Evolutionary conservation across 2,797 vertebrate species (phyloP).

Genomic region (Danio jaintianensis): DNA sequence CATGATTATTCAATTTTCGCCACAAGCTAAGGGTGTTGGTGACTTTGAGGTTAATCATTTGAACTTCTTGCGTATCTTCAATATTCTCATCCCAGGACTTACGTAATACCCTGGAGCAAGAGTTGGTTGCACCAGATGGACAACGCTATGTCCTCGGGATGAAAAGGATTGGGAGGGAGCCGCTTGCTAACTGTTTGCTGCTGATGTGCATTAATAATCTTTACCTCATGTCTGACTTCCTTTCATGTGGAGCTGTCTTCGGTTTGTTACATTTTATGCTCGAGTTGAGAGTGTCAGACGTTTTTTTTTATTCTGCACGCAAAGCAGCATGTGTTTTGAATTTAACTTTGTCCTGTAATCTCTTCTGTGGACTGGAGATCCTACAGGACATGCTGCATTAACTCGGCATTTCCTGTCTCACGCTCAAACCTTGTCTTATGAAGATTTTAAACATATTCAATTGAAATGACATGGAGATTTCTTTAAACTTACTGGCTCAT

Average conservation of each 20-base stretch:
- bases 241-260: conserved; percentile 30
- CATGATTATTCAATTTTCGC: background rate
- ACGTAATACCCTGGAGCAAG: conserved; percentile 6
- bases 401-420: conserved; percentile 47
- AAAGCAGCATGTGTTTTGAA: conserved; percentile 71
- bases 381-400: conserved; percentile 47
- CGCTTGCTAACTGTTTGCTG: background rate
- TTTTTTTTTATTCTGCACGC: conserved; percentile 68
- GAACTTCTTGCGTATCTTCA: background rate
- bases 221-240: background rate
- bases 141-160: conserved; percentile 1
- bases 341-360: conserved; percentile 67
- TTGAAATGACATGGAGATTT: background rate
- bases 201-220: conserved; percentile 15
- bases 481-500: background rate
- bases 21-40: conserved; percentile 1
- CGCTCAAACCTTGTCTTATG: background rate
- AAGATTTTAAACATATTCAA: background rate
- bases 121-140: background rate
- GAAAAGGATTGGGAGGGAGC: background rate
- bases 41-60: background rate
- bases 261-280: conserved; percentile 21
- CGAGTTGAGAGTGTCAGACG: background rate
- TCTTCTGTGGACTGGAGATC: conserved; percentile 65
- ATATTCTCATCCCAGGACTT: background rate